phyloP scores from a whole-genome alignment of 2,113 vertebrate species.

The Nycticebus coucang region DNA sequence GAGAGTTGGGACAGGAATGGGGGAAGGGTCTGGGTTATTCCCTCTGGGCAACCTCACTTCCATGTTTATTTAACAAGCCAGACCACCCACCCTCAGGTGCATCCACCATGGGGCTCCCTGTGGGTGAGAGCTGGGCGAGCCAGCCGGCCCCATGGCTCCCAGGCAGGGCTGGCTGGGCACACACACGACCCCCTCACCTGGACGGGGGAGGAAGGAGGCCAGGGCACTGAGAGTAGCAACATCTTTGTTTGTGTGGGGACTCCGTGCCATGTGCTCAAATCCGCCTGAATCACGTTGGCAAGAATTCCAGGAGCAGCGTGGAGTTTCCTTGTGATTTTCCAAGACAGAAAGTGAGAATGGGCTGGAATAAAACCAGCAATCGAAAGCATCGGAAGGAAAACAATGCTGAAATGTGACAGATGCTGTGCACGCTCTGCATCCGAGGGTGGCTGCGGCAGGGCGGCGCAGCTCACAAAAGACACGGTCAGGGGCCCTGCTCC shows the following conservation, averaged over 20 bases:
- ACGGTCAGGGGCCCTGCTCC: fast-evolving
- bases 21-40: background rate
- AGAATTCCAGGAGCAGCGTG: conserved; percentile 55
- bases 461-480: fast-evolving
- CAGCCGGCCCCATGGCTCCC: background rate
- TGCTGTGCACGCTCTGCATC: fast-evolving
- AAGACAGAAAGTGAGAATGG: conserved; percentile 73
- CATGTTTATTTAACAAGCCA: background rate
- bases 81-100: background rate
- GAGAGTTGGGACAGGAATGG: fast-evolving
- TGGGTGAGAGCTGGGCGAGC: background rate
- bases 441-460: background rate
- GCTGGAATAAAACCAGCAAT: conserved; percentile 58
- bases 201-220: background rate
- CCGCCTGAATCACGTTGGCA: conserved; percentile 57
- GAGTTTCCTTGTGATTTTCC: conserved; percentile 72
- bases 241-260: conserved; percentile 41
- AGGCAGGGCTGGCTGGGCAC: background rate
- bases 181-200: background rate
- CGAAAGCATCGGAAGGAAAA: conserved; percentile 15
- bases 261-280: background rate
- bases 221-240: background rate
- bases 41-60: background rate
- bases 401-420: background rate
- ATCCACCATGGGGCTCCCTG: too few relatives aligned